Evolutionary conservation across 2,797 vertebrate genomes (phyloP), one percentile per base, ranked within the genome.

Genomic region (Peromyscus nudipes): DNA sequence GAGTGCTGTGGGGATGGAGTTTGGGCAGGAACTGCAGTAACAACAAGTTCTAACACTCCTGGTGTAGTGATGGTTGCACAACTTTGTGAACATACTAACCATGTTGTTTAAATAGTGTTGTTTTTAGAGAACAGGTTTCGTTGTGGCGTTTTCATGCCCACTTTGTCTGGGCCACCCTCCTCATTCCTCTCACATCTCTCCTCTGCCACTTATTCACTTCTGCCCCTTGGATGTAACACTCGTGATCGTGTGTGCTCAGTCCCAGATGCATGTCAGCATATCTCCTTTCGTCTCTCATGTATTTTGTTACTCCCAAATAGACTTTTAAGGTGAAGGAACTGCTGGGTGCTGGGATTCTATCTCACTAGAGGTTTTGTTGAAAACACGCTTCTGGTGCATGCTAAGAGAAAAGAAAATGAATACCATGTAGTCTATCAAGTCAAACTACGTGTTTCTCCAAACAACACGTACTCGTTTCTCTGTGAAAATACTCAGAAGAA

Each of bases 321-420:
- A 4, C 6, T 92, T 82, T 49, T 71, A 21, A 86, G 49, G 43
- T 71, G n/a, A 62, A 67, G 23, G 1, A 90, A 29, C 67, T 34
- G 8, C 52, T 40, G 29, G 62, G 14, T 52, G 37, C 25, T 92
- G 27, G n/a, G 64, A 64, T 90, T 91, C 46, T 31, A 69, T 64
- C 34, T 84, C 29, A 82, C 5, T 29, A 13, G 27, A 87, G 8
- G 31, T 87, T 93, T 89, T 84, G 2, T 57, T 95, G 88, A 95
- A 96, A 95, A 52, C 57, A 77, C 60, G 19, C 12, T 84, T 77
- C 69, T 75, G 31, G 14, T 55, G 37, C 40, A 37, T 89, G 12
- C 77, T 92, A 60, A 85, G 19, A 76, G 89, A 71, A 77, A 94
- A 65, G 52, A 97, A 84, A 82, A 46, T 6, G 55, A 96, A 65